Percentiles rank a stretch among this genome's conserved stretches.
Evolutionary conservation across 1,140 invertebrate genomes (phyloP).

Genomic region (Probaryconus sp.): DNA sequence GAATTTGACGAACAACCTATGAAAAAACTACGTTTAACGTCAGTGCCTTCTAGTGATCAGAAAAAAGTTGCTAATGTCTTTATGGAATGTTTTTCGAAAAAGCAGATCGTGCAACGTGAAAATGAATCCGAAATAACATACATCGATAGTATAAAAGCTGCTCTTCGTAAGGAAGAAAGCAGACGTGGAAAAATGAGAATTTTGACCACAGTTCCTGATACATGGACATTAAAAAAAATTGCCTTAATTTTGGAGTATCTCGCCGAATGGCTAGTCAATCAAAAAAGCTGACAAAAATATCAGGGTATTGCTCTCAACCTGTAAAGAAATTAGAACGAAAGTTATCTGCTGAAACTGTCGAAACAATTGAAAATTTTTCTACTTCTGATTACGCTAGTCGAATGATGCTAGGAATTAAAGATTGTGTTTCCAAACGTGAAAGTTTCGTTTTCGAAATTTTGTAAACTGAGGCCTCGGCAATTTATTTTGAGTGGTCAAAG

Average conservation of each 20-base stretch:
- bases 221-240: conserved; percentile 1
- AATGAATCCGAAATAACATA: too few species aligned
- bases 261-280: not conserved
- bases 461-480: conserved; percentile 4
- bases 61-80: too few species aligned
- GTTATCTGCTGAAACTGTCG: not conserved
- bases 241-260: not conserved
- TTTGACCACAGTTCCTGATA: not conserved
- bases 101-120: too few species aligned
- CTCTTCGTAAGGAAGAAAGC: not conserved
- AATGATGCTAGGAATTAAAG: conserved; percentile 15
- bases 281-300: not conserved
- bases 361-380: conserved; percentile 4
- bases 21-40: too few species aligned
- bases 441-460: conserved; percentile 4
- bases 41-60: too few species aligned
- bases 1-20: too few species aligned
- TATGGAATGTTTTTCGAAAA: too few species aligned
- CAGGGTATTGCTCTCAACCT: not conserved
- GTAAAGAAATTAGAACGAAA: not conserved
- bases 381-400: conserved; percentile 15
- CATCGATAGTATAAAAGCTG: too few species aligned
- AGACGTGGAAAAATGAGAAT: not conserved
- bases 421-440: conserved; percentile 4
- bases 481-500: conserved; percentile 7